These are phyloP conservation scores for Andrena haemorrhoa DNA, from an alignment of 2,888 invertebrate species.

Conservation along the genomic window DNA sequence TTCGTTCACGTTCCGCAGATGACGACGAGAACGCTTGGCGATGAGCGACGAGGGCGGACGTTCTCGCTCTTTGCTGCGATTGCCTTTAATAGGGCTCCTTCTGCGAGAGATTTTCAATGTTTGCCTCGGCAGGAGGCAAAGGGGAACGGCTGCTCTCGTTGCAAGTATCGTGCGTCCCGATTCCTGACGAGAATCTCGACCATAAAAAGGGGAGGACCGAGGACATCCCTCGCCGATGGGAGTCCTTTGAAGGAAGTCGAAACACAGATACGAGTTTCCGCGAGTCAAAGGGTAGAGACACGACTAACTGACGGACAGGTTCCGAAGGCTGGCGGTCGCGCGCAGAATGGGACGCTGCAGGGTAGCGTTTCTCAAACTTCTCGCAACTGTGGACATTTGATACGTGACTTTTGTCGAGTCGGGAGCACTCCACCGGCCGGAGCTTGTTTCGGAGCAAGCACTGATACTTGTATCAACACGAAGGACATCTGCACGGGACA, in stretches of 20 bases:
- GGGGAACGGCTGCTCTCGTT: too few species aligned
- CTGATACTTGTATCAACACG: constrained; percentile 9
- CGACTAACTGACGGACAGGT: constrained; percentile 16
- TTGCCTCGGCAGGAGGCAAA: too few species aligned
- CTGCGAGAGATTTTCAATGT: too few species aligned
- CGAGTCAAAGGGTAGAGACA: constrained; percentile 20
- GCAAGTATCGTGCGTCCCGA: neutral
- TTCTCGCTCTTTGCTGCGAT: too few species aligned
- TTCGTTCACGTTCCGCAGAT: neutral
- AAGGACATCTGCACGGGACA: neutral
- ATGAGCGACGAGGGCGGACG: neutral
- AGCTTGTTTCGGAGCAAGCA: neutral
- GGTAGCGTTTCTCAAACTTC: constrained; percentile 37
- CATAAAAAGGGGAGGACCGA: neutral
- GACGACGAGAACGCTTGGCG: constrained; percentile 1
- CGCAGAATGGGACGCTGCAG: neutral
- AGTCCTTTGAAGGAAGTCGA: constrained; percentile 10
- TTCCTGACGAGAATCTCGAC: neutral
- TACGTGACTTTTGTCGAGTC: constrained; percentile 40
- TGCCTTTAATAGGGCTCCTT: too few species aligned
- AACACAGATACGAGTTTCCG: constrained; percentile 30
- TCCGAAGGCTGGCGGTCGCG: constrained; percentile 3
- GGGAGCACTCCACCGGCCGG: neutral
- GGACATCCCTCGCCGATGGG: neutral
- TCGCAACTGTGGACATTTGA: constrained; percentile 11